Percentiles rank a stretch among this genome's conserved stretches.
These are phyloP conservation scores for Shinisaurus crocodilurus DNA, from an alignment of 2,113 vertebrate genomes.

Conservation along the genomic window DNA sequence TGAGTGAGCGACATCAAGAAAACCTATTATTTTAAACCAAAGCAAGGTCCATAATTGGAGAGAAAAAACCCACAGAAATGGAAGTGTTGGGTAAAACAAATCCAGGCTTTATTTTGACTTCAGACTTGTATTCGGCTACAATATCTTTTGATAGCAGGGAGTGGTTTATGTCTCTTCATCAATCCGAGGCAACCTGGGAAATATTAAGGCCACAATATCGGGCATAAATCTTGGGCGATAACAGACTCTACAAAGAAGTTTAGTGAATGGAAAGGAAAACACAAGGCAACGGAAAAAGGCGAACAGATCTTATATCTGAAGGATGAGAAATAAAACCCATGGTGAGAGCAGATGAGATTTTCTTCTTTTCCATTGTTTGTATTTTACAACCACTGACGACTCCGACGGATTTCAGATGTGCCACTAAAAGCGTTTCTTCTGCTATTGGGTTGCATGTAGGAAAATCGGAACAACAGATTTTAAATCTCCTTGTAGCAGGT, in stretches of 20 bases:
- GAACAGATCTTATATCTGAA: conserved; percentile 51
- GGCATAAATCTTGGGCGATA: conserved; percentile 75
- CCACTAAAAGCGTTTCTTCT: neutral
- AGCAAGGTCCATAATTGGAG: conserved; percentile 43
- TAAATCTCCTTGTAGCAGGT: neutral
- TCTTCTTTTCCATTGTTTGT: neutral
- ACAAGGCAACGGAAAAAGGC: conserved; percentile 32
- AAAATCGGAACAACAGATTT: neutral
- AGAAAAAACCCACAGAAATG: conserved; percentile 40
- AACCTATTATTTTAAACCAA: conserved; percentile 63
- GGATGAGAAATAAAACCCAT: neutral
- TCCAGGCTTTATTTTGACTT: conserved; percentile 71
- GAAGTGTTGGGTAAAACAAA: conserved; percentile 67
- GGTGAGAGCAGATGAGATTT: neutral
- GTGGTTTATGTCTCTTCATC: conserved; percentile 64
- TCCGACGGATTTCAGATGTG: neutral
- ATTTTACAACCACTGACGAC: neutral
- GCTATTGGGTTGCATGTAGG: neutral
- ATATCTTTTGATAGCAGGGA: conserved; percentile 68
- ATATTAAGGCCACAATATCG: conserved; percentile 71
- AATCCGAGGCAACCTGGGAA: conserved; percentile 68
- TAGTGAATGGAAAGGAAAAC: conserved; percentile 66
- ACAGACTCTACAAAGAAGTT: conserved; percentile 70
- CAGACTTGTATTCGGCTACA: conserved; percentile 51
- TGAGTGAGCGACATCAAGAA: conserved; percentile 43